Evolutionary conservation across 2,113 vertebrate genomes (phyloP), one percentile per base, ranked within the genome.

Genomic region (Elephas maximus): DNA sequence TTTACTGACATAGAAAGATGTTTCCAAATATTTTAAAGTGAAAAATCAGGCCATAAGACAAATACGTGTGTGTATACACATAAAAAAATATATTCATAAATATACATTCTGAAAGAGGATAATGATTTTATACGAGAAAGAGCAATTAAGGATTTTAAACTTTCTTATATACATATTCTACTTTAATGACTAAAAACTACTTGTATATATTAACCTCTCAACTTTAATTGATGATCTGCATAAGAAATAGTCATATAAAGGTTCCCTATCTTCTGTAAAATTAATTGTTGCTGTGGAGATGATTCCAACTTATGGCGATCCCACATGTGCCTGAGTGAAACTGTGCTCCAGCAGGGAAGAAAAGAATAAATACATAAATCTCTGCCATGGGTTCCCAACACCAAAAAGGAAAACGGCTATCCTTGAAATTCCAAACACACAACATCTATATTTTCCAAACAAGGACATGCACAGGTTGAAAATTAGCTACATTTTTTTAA

Each of bases 121-220:
- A 30, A 84, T 24, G 3, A 69, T 89, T 37, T 51, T 18, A 1
- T 21, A 67, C 93, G 33, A 92, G 63, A 80, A 84, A 84, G 17
- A 8, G 1, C 74, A 57, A 80, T 74, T 62, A 77, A 63, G 82
- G 0, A 74, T 67, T 86, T 94, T 71, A 60, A 33, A 93, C 45
- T 62, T 83, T 60, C 21, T 94, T 90, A 78, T 60, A 8, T 69
- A 37, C 37, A 51, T 76, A 4, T 51, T 94, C 45, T 93, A 69
- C 63, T 74, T 91, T 88, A 95, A 71, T 77, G 82, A 80, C 83
- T 84, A 90, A 76, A 90, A 83, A 80, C 83, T 79, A 90, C 24
- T 37, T 37, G 37, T 37, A 23, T 65, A 30, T 93, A 74, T 96
- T 65, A 90, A 44, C 44, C 44, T 83, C 8, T 82, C 30, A 86